Evolutionary conservation across 64 coral and sea anemone species (phyloP).

Genomic region (Dendrophyllia cribrosa): DNA sequence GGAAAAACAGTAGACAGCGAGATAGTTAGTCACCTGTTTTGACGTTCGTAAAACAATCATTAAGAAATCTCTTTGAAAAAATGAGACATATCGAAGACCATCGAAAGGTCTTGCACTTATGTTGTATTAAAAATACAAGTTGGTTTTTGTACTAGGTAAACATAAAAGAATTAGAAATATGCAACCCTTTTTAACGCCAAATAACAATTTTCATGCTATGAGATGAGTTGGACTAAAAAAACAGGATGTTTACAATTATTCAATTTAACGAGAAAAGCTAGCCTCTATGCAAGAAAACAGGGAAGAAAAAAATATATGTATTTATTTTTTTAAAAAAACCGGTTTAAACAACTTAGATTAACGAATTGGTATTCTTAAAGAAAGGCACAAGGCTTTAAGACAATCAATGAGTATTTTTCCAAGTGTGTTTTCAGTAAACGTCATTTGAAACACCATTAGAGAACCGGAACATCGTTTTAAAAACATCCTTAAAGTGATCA

Average conservation of each 20-base stretch:
- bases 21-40: not conserved
- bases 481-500: not conserved
- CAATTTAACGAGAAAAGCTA: not conserved
- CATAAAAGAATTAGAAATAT: not conserved
- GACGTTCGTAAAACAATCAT: not conserved
- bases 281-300: not conserved
- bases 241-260: not conserved
- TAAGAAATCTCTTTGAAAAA: not conserved
- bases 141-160: not conserved
- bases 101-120: too few species aligned
- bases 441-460: conserved; percentile 3
- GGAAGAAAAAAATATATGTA: not conserved
- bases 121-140: too few species aligned
- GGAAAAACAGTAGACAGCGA: too few species aligned
- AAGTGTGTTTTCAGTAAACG: not conserved
- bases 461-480: not conserved
- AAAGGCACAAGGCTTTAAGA: not conserved
- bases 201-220: not conserved
- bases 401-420: not conserved
- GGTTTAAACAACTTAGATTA: not conserved
- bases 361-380: not conserved
- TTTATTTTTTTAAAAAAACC: not conserved
- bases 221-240: not conserved
- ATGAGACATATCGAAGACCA: not conserved
- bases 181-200: not conserved